Evolutionary conservation across 2,113 vertebrate species (phyloP).

Genomic region (Eulemur macaco): DNA sequence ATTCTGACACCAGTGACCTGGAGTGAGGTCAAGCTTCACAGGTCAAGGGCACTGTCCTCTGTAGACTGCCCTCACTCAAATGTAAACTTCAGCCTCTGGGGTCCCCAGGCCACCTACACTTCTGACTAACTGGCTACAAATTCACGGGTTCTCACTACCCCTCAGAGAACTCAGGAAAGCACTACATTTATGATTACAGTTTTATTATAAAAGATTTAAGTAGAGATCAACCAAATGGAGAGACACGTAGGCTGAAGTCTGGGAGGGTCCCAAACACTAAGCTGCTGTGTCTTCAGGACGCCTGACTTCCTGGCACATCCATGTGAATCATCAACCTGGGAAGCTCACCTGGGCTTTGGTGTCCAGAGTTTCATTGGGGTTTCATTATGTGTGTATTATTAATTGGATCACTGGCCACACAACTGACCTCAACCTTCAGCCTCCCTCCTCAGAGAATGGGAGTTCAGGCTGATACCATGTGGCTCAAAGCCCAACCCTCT

Average conservation of each 20-base stretch:
- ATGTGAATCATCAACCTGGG: background rate
- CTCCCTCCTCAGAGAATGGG: background rate
- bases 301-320: background rate
- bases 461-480: background rate
- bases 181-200: background rate
- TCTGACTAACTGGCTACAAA: background rate
- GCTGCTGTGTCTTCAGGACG: background rate
- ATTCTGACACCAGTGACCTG: background rate
- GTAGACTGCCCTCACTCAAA: background rate
- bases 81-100: background rate
- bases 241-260: background rate
- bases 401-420: background rate
- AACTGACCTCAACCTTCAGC: background rate
- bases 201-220: background rate
- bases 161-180: background rate
- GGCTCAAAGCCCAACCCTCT: background rate
- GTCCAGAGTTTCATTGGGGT: background rate
- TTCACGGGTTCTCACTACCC: background rate
- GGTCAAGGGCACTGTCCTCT: background rate
- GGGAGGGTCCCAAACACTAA: background rate
- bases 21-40: background rate
- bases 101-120: background rate
- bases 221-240: background rate
- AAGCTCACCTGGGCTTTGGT: background rate
- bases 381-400: background rate